Evolutionary conservation across 2,888 invertebrate species (phyloP).

Genomic region (Timema cristinae): DNA sequence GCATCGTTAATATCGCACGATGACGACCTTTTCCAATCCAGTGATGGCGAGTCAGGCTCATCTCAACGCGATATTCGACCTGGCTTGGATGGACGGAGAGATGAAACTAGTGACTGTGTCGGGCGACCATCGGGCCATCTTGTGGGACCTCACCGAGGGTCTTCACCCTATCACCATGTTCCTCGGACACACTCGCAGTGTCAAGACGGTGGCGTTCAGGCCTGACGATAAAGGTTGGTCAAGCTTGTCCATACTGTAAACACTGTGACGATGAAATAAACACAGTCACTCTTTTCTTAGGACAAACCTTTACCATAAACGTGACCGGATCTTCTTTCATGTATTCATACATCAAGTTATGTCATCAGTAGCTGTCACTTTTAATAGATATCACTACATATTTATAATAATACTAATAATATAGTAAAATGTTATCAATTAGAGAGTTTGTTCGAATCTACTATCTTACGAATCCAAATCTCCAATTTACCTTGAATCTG

Average conservation of each 20-base stretch:
- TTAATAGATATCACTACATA: too few species aligned
- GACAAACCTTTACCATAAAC: neutral
- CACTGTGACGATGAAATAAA: neutral
- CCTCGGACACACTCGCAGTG: slow-evolving; percentile 72
- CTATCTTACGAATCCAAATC: too few species aligned
- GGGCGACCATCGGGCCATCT: slow-evolving; percentile 74
- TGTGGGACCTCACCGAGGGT: slow-evolving; percentile 65
- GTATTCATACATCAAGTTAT: too few species aligned
- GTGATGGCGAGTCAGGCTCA: slow-evolving; percentile 51
- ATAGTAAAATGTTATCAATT: too few species aligned
- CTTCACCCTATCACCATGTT: slow-evolving; percentile 48
- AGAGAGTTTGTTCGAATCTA: too few species aligned
- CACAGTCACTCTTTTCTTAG: neutral
- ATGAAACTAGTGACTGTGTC: slow-evolving; percentile 80
- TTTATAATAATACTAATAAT: too few species aligned
- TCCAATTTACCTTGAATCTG: too few species aligned
- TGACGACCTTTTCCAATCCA: too few species aligned
- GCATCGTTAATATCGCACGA: too few species aligned
- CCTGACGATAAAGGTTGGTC: slow-evolving; percentile 55
- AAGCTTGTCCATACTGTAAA: neutral
- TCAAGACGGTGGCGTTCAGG: slow-evolving; percentile 75
- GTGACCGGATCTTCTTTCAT: too few species aligned
- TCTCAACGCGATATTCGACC: slow-evolving; percentile 83
- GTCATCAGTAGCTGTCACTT: too few species aligned
- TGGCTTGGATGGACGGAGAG: slow-evolving; percentile 76